Conservation (phyloP, 2,113 vertebrate genomes). For the Glareola pratincola region DNA sequence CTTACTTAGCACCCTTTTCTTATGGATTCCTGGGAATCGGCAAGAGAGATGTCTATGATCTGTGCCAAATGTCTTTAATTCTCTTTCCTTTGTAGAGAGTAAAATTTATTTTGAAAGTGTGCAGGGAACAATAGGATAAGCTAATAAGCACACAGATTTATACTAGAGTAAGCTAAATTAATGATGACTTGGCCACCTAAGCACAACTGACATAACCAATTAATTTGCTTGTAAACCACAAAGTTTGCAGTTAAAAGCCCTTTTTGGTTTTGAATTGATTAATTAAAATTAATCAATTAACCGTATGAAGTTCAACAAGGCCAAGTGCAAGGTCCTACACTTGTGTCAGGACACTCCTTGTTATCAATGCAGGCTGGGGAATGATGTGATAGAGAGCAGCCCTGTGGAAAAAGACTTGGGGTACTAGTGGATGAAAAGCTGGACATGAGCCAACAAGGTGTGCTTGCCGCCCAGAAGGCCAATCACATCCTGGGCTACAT, state of each 20-base stretch:
- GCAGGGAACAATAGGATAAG: not conserved
- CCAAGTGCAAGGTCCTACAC: too few species aligned
- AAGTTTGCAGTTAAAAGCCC: not conserved
- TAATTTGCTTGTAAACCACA: not conserved
- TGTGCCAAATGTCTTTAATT: not conserved
- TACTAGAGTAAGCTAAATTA: not conserved
- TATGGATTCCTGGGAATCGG: not conserved
- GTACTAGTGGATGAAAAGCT: too few species aligned
- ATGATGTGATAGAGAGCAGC: too few species aligned
- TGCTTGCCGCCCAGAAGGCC: too few species aligned
- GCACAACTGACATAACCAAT: not conserved
- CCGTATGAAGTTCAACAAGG: too few species aligned
- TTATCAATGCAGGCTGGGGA: too few species aligned
- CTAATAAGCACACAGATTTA: not conserved
- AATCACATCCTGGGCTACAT: too few species aligned
- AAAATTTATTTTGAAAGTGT: not conserved
- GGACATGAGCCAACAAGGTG: too few species aligned
- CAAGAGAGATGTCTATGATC: not conserved
- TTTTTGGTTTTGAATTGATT: not conserved
- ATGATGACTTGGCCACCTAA: not conserved
- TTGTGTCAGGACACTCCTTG: too few species aligned
- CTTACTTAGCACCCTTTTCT: not conserved
- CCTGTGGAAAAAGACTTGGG: too few species aligned
- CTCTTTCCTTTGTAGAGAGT: not conserved
- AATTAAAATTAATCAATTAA: too few species aligned